Conservation (phyloP, 2,888 invertebrate genomes). For the Caenorhabditis sp. region DNA sequence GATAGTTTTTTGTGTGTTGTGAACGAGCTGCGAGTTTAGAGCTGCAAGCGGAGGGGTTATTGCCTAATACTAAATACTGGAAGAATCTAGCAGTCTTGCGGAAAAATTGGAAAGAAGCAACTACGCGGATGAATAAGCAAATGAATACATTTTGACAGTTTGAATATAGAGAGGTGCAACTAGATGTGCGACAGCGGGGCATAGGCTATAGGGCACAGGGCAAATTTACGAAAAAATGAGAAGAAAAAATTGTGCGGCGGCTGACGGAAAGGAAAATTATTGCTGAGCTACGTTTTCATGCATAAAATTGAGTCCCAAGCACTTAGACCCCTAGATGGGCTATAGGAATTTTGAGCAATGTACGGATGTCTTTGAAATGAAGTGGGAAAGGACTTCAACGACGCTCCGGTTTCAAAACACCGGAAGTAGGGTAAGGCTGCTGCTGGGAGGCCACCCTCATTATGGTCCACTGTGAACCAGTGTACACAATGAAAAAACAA, state of each 20-base stretch:
- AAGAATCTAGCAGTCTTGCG: conserved; percentile 1
- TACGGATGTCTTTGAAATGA: conserved; percentile 59
- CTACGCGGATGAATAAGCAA: background rate
- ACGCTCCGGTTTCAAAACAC: conserved; percentile 63
- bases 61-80: too few species aligned
- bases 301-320: conserved; percentile 40
- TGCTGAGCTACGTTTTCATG: conserved; percentile 46
- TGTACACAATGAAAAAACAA: conserved; percentile 26
- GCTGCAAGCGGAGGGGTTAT: too few species aligned
- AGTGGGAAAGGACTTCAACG: conserved; percentile 41
- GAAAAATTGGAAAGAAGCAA: conserved; percentile 8
- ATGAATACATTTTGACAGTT: conserved; percentile 58
- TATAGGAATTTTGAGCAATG: conserved; percentile 36
- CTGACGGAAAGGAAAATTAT: conserved; percentile 17
- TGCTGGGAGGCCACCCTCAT: conserved; percentile 41
- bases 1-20: conserved; percentile 27
- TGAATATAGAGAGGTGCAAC: conserved; percentile 14
- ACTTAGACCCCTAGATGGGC: conserved; percentile 22
- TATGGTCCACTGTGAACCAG: conserved; percentile 32
- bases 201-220: conserved; percentile 26
- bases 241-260: conserved; percentile 16
- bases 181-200: conserved; percentile 11
- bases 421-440: conserved; percentile 33
- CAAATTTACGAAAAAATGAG: conserved; percentile 1
- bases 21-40: conserved; percentile 8